These are phyloP conservation scores for Caracal caracal DNA, from an alignment of 2,113 vertebrate genomes.

Conservation along the genomic window DNA sequence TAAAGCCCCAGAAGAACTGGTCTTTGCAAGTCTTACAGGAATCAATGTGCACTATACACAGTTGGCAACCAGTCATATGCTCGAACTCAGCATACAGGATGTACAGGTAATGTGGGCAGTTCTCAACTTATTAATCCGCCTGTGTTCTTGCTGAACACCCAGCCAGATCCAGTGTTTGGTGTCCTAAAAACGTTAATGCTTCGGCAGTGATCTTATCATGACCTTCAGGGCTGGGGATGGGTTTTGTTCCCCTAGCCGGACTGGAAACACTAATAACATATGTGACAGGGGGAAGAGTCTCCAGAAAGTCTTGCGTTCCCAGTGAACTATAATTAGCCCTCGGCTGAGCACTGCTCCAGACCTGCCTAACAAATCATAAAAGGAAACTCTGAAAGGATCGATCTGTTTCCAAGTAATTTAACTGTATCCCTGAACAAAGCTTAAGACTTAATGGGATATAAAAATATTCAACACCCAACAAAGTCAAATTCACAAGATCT, in stretches of 20 bases:
- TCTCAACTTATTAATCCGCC: background rate
- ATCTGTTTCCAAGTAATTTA: background rate
- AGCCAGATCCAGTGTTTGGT: background rate
- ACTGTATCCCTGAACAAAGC: background rate
- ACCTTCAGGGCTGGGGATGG: background rate
- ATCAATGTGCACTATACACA: slow-evolving; percentile 94
- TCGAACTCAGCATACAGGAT: slow-evolving; percentile 94
- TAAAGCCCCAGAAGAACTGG: slow-evolving; percentile 95
- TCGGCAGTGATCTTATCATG: background rate
- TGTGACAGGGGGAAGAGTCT: background rate
- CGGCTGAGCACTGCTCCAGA: background rate
- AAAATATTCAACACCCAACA: background rate
- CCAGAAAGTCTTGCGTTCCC: background rate
- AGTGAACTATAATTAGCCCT: background rate
- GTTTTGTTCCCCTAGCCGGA: background rate
- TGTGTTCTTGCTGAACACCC: background rate
- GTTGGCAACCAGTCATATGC: slow-evolving; percentile 90
- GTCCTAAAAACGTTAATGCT: background rate
- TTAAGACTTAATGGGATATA: background rate
- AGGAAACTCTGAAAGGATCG: background rate
- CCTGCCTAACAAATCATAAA: background rate
- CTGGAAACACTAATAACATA: background rate
- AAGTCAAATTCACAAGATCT: background rate
- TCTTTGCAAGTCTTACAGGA: slow-evolving; percentile 92
- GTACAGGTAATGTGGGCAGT: slow-evolving; percentile 89